Conservation (phyloP, 2,797 vertebrate species). For the Oceanodroma leucorhoa region DNA sequence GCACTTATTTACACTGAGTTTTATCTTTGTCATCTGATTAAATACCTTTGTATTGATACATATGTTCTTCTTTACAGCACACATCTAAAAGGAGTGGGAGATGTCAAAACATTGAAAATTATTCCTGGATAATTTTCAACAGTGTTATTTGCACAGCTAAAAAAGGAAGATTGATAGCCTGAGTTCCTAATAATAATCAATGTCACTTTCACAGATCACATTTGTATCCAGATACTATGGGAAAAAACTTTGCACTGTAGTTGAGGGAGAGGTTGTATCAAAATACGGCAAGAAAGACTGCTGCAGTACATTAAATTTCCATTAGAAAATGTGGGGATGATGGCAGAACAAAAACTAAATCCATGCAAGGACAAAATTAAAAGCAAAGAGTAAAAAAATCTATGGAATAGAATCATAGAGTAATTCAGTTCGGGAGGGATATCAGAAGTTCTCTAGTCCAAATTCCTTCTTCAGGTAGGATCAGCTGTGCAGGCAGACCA, state of each 20-base stretch:
- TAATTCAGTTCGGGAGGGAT: neutral
- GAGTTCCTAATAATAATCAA: neutral
- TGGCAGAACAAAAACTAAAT: neutral
- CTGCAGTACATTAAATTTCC: neutral
- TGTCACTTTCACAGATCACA: neutral
- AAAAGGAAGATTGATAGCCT: constrained; percentile 1
- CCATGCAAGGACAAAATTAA: neutral
- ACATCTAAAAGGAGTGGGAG: neutral
- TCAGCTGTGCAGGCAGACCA: neutral
- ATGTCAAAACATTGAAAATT: constrained; percentile 24
- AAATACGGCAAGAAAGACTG: neutral
- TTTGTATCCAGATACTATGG: neutral
- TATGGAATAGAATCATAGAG: neutral
- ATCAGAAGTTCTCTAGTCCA: neutral
- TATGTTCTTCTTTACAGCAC: neutral
- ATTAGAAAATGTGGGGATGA: neutral
- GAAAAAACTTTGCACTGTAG: neutral
- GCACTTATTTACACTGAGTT: neutral
- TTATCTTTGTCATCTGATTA: neutral
- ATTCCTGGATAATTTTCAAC: constrained; percentile 13
- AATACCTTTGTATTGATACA: neutral
- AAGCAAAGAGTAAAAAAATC: neutral
- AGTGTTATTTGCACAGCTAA: neutral
- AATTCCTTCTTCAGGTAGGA: neutral
- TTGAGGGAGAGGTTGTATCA: neutral